These are phyloP conservation scores for Aurelia aurita complex sp. Pacific DNA, from an alignment of 30 jellyfish, hydroid and myxozoan genomes.

Conservation along the genomic window DNA sequence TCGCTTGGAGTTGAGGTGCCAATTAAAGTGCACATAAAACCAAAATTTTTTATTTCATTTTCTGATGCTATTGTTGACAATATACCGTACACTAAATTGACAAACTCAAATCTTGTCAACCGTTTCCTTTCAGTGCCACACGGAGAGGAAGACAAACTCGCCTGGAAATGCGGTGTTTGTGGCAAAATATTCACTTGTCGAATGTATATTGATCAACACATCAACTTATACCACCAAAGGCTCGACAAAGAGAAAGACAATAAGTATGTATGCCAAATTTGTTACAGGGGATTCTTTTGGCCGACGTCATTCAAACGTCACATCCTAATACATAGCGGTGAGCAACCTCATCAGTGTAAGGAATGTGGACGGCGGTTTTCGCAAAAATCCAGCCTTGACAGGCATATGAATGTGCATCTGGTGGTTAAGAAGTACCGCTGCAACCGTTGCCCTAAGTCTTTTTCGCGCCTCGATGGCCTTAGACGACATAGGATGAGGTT, in stretches of 20 bases:
- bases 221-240: constrained; percentile 8
- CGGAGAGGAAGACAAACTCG: not conserved
- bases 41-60: no score
- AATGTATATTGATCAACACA: not conserved
- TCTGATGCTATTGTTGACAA: no score
- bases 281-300: constrained; percentile 38
- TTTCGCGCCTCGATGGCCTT: constrained; percentile 19
- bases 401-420: constrained; percentile 42
- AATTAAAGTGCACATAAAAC: no score
- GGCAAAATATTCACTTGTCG: not conserved
- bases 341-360: constrained; percentile 23
- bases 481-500: constrained; percentile 4
- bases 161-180: constrained; percentile 44
- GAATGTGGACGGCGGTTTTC: constrained; percentile 34
- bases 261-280: constrained; percentile 32
- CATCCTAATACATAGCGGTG: constrained; percentile 33
- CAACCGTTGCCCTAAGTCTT: constrained; percentile 28
- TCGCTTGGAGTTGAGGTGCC: no score
- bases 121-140: not conserved
- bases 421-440: constrained; percentile 16
- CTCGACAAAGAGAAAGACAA: not conserved
- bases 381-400: constrained; percentile 41
- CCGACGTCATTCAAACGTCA: constrained; percentile 35
- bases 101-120: no score
- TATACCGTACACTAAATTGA: no score